phyloP scores from a whole-genome alignment of 2,797 vertebrate genomes.

The Euphonia xanthogaster region DNA sequence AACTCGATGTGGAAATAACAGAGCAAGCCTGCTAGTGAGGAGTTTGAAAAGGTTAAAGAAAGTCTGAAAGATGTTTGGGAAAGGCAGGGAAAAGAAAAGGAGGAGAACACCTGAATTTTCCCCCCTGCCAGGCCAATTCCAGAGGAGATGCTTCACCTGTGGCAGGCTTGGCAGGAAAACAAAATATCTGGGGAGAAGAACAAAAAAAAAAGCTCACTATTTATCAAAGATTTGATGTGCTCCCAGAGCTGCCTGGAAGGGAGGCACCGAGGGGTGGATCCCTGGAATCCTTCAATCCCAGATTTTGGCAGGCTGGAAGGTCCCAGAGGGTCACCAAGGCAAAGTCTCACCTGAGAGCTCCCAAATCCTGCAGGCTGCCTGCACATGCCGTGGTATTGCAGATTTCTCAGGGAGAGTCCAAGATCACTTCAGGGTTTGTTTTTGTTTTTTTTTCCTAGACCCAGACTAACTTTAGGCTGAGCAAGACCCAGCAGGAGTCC shows the following conservation, averaged over 20 bases:
- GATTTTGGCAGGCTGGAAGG: neutral
- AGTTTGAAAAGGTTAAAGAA: conserved; percentile 44
- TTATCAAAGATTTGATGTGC: rapidly evolving
- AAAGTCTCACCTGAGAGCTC: neutral
- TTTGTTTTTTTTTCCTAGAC: neutral
- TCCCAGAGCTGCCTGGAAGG: neutral
- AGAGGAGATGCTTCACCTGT: neutral
- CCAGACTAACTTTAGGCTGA: neutral
- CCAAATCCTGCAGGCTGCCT: neutral
- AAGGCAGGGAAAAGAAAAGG: neutral
- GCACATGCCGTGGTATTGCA: rapidly evolving
- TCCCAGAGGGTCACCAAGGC: neutral
- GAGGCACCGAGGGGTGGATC: neutral
- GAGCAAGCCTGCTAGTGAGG: neutral
- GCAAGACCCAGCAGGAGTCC: neutral
- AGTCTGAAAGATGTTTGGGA: neutral
- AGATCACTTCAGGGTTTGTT: neutral
- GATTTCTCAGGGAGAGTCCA: neutral
- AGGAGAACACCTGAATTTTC: neutral
- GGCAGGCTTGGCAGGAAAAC: neutral
- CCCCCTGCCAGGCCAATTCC: neutral
- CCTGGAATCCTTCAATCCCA: neutral
- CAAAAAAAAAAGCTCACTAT: neutral
- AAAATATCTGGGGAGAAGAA: neutral
- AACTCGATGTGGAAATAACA: neutral